Conservation (phyloP, 1,140 invertebrate genomes). For the Zaprionus capensis region DNA sequence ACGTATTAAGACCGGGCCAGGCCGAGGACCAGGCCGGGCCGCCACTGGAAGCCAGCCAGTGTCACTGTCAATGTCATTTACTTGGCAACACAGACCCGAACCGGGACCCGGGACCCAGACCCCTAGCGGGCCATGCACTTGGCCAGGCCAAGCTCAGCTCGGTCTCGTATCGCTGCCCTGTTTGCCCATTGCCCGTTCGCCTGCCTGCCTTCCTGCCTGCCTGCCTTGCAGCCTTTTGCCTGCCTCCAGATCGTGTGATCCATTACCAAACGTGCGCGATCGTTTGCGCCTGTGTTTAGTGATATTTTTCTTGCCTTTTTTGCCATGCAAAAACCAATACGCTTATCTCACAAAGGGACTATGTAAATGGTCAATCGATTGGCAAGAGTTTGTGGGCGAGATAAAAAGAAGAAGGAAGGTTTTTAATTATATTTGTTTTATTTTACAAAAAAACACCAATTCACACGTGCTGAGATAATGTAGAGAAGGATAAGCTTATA, state of each 20-base stretch:
- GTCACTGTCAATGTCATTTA: slow-evolving; percentile 83
- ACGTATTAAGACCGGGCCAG: slow-evolving; percentile 71
- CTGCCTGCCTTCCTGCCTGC: slow-evolving; percentile 2
- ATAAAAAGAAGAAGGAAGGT: neutral
- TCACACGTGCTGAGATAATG: neutral
- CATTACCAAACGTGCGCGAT: slow-evolving; percentile 82
- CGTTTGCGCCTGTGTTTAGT: slow-evolving; percentile 80
- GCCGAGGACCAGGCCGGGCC: slow-evolving; percentile 10
- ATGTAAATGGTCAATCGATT: neutral
- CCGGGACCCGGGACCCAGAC: slow-evolving; percentile 23
- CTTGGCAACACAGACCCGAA: slow-evolving; percentile 46
- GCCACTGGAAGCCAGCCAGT: slow-evolving; percentile 62
- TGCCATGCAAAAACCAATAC: slow-evolving; percentile 41
- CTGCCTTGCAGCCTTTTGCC: slow-evolving; percentile 16
- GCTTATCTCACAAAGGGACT: slow-evolving; percentile 20
- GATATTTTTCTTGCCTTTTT: slow-evolving; percentile 56
- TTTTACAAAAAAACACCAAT: neutral
- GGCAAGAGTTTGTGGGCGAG: neutral
- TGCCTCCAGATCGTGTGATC: slow-evolving; percentile 75
- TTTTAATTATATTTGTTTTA: neutral
- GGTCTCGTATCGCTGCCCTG: slow-evolving; percentile 51
- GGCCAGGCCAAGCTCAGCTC: slow-evolving; percentile 13
- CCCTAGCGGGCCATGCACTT: slow-evolving; percentile 54
- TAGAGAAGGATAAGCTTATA: neutral
- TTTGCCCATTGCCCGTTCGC: slow-evolving; percentile 6